Conservation (phyloP, 2,888 invertebrate genomes). For the Patella depressa region DNA sequence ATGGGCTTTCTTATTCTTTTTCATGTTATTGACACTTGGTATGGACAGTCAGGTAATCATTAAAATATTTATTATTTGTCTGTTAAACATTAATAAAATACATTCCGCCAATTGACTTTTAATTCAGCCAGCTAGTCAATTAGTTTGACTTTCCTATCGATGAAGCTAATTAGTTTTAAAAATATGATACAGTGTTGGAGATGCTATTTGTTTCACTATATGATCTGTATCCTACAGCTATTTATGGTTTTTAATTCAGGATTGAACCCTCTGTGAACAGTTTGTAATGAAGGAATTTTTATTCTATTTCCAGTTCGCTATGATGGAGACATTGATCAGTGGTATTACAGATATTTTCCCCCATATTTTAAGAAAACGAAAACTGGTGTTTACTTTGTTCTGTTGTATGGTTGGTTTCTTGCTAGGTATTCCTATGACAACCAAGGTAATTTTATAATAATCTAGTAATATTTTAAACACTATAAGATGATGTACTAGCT, state of each 20-base stretch:
- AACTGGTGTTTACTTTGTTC: conserved; percentile 54
- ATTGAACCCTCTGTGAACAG: no score
- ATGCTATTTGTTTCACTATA: not conserved
- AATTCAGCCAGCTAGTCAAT: conserved; percentile 16
- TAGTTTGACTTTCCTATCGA: conserved; percentile 12
- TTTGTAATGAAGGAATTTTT: not conserved
- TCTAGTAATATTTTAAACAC: no score
- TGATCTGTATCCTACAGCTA: no score
- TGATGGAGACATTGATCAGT: conserved; percentile 67
- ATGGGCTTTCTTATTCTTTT: conserved; percentile 68
- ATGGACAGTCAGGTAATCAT: conserved; percentile 60
- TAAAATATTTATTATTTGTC: not conserved
- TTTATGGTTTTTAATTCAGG: no score
- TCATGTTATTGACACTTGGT: conserved; percentile 67
- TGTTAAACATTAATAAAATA: not conserved
- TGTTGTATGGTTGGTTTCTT: conserved; percentile 61
- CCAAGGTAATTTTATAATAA: conserved; percentile 49
- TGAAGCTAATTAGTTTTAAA: conserved; percentile 12
- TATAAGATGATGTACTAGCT: no score
- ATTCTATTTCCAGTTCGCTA: conserved; percentile 57
- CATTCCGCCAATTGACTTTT: not conserved
- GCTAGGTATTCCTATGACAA: conserved; percentile 63
- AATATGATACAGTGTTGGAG: conserved; percentile 20
- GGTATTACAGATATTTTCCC: conserved; percentile 64
- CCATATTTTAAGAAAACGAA: conserved; percentile 47